These are phyloP conservation scores for Nipponia nippon DNA, from an alignment of 2,113 vertebrate genomes.

Conservation along the genomic window DNA sequence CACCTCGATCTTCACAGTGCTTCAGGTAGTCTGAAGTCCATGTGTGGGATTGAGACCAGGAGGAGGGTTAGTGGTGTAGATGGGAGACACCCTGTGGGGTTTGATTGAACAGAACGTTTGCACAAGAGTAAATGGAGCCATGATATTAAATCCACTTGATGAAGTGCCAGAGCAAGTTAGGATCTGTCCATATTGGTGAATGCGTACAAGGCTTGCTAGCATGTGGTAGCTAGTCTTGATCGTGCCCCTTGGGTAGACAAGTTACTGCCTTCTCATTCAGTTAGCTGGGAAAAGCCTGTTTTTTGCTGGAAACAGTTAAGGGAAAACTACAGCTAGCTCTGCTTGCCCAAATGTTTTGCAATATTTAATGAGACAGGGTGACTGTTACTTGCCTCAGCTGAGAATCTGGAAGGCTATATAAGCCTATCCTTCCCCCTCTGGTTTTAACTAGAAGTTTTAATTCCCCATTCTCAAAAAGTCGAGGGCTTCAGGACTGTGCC, in stretches of 20 bases:
- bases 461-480: neutral
- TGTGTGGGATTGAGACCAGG: neutral
- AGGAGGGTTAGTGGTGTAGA: neutral
- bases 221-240: slow-evolving; percentile 16
- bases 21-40: neutral
- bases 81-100: neutral
- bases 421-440: neutral
- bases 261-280: neutral
- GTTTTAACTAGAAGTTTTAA: neutral
- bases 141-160: neutral
- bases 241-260: neutral
- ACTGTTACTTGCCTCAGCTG: neutral
- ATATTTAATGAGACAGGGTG: neutral
- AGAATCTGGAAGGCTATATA: neutral
- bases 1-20: neutral
- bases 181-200: neutral
- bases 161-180: neutral
- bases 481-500: neutral
- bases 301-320: neutral
- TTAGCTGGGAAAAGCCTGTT: neutral
- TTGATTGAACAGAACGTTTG: neutral
- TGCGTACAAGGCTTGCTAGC: neutral
- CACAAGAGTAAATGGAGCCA: neutral
- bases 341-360: neutral
- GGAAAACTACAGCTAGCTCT: neutral